Evolutionary conservation across 2,888 invertebrate species (phyloP), one percentile per base, ranked within the genome.

Genomic region (Helobdella robusta): DNA sequence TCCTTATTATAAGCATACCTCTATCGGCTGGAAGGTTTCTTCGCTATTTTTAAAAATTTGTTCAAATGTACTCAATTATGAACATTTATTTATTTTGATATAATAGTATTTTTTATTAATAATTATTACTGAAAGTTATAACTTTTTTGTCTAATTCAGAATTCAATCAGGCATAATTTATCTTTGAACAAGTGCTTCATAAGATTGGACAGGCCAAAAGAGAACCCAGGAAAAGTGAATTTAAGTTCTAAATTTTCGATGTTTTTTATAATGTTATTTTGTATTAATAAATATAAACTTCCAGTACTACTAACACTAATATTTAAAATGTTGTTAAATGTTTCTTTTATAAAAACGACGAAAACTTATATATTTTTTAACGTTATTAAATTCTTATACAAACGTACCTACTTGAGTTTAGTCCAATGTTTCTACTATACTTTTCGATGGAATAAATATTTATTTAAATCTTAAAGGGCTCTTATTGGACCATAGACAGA

Each of bases 151-250:
- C 61, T 70, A 65, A 83, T 83, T 2, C 82, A 86, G 86, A 86
- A 86, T 77, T 86, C 86, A 56, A 86, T 86, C 74, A 80, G 86
- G 66, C 86, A 86, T 76, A 86, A 86, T 75, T 77, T 86, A 72
- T 86, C 86, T 0, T 78, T 86, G 70, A 86, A 86, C 80, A 86
- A 86, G 75, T 86, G 86, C 78, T 86, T 86, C 79, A 84, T 84
- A 78, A 86, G 86, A 77, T 85, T 86, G 70, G 85, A 86, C 6
- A 82, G 86, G 68, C 84, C 85, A 68, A 86, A 86, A 77, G 86
- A 86, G 73, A 86, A 86, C 76, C 86, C 86, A 0, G 86, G 86
- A 73, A 86, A 86, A 77, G 86, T 79, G 20, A 11, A 20, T 34
- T 20, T 32, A 28, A 32, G 32, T 25, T 8, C 25, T 6, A 8